These are phyloP conservation scores for Petrophora chlorosata DNA, from an alignment of 2,888 invertebrate species.

Conservation along the genomic window DNA sequence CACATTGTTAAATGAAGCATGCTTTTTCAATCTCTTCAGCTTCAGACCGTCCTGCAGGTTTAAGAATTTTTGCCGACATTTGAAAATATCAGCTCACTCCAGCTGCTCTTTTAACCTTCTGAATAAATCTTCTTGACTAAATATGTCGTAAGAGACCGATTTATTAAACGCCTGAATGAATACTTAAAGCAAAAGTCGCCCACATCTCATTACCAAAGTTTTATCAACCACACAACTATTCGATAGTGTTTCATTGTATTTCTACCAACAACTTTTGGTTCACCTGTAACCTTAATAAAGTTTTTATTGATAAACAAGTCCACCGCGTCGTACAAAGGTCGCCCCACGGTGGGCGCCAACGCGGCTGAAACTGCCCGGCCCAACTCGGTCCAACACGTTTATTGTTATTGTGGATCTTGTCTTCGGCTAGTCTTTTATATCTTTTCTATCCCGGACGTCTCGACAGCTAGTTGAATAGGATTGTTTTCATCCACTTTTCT, in stretches of 20 bases:
- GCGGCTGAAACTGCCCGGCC: constrained; percentile 42
- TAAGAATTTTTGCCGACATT: constrained; percentile 7
- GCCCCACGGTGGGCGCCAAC: constrained; percentile 56
- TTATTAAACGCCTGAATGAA: background rate
- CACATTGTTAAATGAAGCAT: constrained; percentile 50
- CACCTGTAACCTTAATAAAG: constrained; percentile 30
- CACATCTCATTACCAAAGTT: too few relatives aligned
- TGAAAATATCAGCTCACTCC: too few relatives aligned
- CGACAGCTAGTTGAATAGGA: constrained; percentile 52
- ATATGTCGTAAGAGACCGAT: too few relatives aligned
- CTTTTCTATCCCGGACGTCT: constrained; percentile 39
- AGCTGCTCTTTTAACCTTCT: constrained; percentile 8
- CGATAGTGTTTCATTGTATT: constrained; percentile 1
- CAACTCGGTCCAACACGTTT: constrained; percentile 51
- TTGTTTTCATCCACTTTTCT: constrained; percentile 54
- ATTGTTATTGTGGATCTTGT: constrained; percentile 54
- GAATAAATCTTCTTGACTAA: too few relatives aligned
- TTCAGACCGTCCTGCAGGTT: constrained; percentile 20
- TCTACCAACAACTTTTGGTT: constrained; percentile 3
- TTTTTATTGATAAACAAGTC: constrained; percentile 17
- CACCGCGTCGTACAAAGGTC: constrained; percentile 33
- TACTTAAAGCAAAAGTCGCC: background rate
- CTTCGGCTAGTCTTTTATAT: constrained; percentile 43
- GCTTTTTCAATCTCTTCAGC: constrained; percentile 33
- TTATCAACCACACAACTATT: too few relatives aligned